These are phyloP conservation scores for Tetheella fluctuosa DNA, from an alignment of 2,888 invertebrate genomes.

Conservation along the genomic window DNA sequence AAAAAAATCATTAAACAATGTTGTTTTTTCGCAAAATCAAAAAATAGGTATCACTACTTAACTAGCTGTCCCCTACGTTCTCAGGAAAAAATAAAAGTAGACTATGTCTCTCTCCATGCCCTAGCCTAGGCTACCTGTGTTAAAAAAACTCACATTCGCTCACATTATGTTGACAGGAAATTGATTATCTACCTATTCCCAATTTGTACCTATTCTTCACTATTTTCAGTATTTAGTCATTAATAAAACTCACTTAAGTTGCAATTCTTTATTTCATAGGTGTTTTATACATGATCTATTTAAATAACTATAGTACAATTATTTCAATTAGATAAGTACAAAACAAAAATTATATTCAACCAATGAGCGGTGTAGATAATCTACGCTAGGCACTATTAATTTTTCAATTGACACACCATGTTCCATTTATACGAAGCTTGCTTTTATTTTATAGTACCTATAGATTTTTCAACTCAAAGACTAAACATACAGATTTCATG, in stretches of 20 bases:
- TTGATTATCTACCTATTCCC: too few species aligned
- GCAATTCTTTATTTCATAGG: slow-evolving; percentile 56
- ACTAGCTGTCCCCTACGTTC: too few species aligned
- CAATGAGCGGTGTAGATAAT: slow-evolving; percentile 60
- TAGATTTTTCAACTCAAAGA: neutral
- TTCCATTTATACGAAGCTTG: slow-evolving; percentile 33
- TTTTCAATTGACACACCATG: slow-evolving; percentile 79
- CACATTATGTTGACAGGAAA: too few species aligned
- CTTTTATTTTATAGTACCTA: neutral
- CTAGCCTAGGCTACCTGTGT: too few species aligned
- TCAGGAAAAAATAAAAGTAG: too few species aligned
- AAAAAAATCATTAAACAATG: too few species aligned
- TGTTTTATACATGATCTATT: slow-evolving; percentile 51
- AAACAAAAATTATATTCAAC: slow-evolving; percentile 41
- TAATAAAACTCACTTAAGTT: slow-evolving; percentile 12
- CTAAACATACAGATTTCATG: neutral
- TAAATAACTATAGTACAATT: neutral
- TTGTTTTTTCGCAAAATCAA: too few species aligned
- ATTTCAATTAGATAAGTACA: slow-evolving; percentile 14
- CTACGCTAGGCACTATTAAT: slow-evolving; percentile 80
- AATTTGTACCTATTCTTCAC: too few species aligned
- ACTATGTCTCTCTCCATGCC: too few species aligned
- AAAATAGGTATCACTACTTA: too few species aligned
- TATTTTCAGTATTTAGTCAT: neutral
- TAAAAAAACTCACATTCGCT: too few species aligned